phyloP scores from a whole-genome alignment of 2,888 invertebrate genomes.

The Eupsilia transversa region DNA sequence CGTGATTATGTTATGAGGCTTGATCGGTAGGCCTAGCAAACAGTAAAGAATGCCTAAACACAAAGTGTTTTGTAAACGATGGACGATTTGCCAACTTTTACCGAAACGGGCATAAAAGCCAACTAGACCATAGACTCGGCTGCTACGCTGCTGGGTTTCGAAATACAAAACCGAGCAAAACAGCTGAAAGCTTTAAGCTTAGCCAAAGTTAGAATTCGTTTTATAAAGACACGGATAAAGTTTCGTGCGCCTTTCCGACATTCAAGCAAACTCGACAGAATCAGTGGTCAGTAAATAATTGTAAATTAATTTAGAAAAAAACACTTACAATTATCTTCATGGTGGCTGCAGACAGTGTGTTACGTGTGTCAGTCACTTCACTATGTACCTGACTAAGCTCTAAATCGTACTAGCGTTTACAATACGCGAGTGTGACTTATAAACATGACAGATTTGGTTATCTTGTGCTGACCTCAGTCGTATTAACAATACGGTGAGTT shows the following conservation, averaged over 20 bases:
- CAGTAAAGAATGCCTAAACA: no score
- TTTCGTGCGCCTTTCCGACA: no score
- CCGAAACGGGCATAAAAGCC: no score
- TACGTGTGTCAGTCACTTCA: no score
- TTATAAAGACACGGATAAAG: not conserved
- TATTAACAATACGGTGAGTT: no score
- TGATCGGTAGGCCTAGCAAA: no score
- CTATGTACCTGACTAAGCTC: not conserved
- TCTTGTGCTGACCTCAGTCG: not conserved
- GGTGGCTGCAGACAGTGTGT: not conserved
- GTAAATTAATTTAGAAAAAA: not conserved
- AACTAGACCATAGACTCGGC: no score
- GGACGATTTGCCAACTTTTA: no score
- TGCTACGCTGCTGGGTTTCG: no score
- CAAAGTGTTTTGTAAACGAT: no score
- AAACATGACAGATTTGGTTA: not conserved
- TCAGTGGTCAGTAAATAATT: not conserved
- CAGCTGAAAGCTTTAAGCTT: not conserved
- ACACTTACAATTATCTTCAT: not conserved
- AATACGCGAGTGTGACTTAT: not conserved
- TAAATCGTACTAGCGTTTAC: not conserved
- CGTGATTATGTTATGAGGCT: no score
- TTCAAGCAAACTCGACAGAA: not conserved
- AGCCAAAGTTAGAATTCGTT: not conserved
- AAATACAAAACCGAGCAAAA: not conserved